Base-by-base conservation (phyloP, 2,888 invertebrate species). In the Leptogaster cylindrica region DNA sequence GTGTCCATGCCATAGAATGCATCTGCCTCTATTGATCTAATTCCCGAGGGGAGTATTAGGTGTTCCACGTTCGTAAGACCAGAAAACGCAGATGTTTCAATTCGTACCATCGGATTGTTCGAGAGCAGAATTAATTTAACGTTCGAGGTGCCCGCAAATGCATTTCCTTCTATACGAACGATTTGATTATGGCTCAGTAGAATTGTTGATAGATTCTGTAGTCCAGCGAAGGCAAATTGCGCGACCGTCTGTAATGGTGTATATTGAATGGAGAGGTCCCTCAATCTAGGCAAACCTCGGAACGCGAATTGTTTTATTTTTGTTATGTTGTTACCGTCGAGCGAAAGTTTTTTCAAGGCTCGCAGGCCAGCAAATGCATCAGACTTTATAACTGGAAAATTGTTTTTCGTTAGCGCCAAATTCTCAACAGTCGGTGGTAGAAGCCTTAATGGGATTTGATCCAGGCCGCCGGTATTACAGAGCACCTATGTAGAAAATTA, bases 281-380 rank as follows among this genome's bases (percentile, higher is more conserved):
- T 86, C 5, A 97, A 85, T 10, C 90, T 86, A 3, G 88, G 88
- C 64, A 95, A 81, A 7, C 93, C 93, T 25, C 91, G 88, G 80
- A 96, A 95, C 63, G 94, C 92, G 79, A 93, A 92, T 58, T 91
- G 90, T 74, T 91, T 88, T 73, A 95, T 90, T 70, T 87, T 85
- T 58, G 89, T 87, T 72, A 96, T 90, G 79, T 93, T 91, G 83
- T 96, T 96, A 73, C 90, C 90, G 79, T 94, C 93, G 74, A 96
- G 85, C 10, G 88, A 90, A 51, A 97, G 87, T 74, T 93, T 92
- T 72, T 90, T 87, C 70, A 95, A 83, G 70, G 88, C 85, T n/a
- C 88, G 85, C 68, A 94, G 83, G n/a, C 91, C 90, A 28, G 87
- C 86, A 79, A 93, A 93, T 3, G 93, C 91, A 78, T 93, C 93